phyloP scores from a whole-genome alignment of 2,888 invertebrate genomes.

The Portevinia maculata region DNA sequence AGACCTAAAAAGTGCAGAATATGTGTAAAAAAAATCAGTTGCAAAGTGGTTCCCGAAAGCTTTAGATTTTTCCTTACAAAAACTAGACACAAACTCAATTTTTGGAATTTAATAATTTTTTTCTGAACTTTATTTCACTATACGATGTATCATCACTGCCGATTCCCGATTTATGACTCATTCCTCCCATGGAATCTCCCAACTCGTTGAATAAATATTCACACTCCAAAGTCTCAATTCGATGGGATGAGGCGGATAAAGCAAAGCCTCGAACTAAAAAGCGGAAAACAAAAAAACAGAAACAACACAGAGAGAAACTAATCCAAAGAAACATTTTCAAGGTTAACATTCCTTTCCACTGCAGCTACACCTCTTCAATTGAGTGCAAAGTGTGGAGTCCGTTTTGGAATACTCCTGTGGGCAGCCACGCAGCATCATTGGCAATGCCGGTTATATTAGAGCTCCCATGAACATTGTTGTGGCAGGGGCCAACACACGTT shows the following conservation, averaged over 20 bases:
- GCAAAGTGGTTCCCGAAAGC: no score
- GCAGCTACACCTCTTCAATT: constrained; percentile 62
- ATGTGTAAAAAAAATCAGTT: no score
- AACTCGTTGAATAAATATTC: constrained; percentile 27
- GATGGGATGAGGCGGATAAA: neutral
- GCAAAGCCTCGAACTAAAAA: neutral
- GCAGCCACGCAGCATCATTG: constrained; percentile 12
- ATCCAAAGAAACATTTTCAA: constrained; percentile 61
- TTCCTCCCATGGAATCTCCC: constrained; percentile 22
- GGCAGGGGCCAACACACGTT: constrained; percentile 40
- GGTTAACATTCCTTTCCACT: constrained; percentile 67
- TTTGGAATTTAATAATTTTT: neutral
- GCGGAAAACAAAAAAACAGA: constrained; percentile 4
- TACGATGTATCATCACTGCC: constrained; percentile 22
- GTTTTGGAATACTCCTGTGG: constrained; percentile 35
- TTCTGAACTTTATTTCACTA: neutral
- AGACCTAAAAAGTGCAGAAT: no score
- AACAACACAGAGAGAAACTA: constrained; percentile 7
- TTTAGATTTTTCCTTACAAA: no score
- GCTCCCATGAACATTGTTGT: constrained; percentile 57
- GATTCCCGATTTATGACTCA: constrained; percentile 37
- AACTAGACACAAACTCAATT: no score
- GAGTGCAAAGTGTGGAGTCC: constrained; percentile 71
- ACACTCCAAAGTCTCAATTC: constrained; percentile 36
- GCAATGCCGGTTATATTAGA: constrained; percentile 54